Evolutionary conservation across 2,797 vertebrate species (phyloP).

Genomic region (Sebastiscus albofasciatus): DNA sequence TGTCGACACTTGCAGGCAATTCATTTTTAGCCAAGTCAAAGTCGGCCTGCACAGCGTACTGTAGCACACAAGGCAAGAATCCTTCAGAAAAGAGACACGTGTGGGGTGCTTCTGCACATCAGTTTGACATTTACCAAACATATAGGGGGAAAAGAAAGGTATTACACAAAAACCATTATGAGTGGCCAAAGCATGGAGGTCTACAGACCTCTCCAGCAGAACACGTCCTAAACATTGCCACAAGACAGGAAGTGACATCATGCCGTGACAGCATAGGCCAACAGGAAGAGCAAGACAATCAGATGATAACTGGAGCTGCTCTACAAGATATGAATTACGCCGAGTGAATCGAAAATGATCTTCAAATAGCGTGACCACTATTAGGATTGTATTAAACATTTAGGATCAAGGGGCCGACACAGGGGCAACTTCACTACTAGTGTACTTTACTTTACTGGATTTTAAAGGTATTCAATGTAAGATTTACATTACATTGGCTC

Average conservation of each 20-base stretch:
- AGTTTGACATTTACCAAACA: conserved; percentile 65
- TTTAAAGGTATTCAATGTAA: conserved; percentile 39
- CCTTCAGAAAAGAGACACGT: conserved; percentile 56
- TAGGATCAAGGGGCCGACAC: background rate
- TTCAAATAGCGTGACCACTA: background rate
- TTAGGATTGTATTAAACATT: conserved; percentile 13
- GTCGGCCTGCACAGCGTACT: conserved; percentile 29
- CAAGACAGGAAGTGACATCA: conserved; percentile 60
- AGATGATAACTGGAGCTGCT: conserved; percentile 63
- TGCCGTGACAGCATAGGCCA: conserved; percentile 52
- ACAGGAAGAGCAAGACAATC: conserved; percentile 22
- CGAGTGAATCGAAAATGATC: conserved; percentile 25
- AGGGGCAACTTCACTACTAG: background rate
- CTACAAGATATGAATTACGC: conserved; percentile 64
- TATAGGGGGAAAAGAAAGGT: conserved; percentile 30
- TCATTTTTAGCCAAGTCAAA: conserved; percentile 44
- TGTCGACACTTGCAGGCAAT: conserved; percentile 21
- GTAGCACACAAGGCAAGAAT: conserved; percentile 55
- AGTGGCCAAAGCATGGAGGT: conserved; percentile 37
- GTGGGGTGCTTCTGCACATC: conserved; percentile 38
- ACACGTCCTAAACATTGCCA: conserved; percentile 30
- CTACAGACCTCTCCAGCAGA: conserved; percentile 20
- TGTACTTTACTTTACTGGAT: background rate
- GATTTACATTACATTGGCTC: conserved; percentile 25
- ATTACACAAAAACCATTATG: conserved; percentile 29